These are phyloP conservation scores for Cyrtonyx montezumae DNA, from an alignment of 2,113 vertebrate genomes.

Conservation along the genomic window DNA sequence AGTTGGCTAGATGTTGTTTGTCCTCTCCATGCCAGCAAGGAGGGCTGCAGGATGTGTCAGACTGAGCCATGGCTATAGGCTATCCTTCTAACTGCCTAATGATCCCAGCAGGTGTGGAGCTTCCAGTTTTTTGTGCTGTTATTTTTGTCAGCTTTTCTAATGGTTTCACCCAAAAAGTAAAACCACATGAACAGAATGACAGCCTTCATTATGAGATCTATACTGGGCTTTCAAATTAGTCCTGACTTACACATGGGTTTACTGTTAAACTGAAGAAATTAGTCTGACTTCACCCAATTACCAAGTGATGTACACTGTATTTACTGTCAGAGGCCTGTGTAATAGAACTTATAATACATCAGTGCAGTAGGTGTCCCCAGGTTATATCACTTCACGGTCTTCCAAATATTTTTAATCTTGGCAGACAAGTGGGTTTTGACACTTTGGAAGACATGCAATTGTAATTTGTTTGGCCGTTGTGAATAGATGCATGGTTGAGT, in stretches of 20 bases:
- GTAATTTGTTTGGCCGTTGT: background rate
- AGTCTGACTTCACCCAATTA: background rate
- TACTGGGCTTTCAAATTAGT: background rate
- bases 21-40: background rate
- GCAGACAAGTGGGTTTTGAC: background rate
- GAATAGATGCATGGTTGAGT: background rate
- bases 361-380: background rate
- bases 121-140: background rate
- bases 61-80: background rate
- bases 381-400: background rate
- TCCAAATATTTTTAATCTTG: slow-evolving; percentile 16
- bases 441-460: background rate
- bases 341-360: background rate
- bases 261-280: background rate
- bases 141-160: background rate
- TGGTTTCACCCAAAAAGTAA: background rate
- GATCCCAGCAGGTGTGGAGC: background rate
- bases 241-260: background rate
- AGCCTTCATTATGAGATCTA: background rate
- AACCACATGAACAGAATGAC: background rate
- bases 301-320: background rate
- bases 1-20: background rate
- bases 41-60: background rate
- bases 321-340: background rate
- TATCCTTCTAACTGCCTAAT: background rate